Evolutionary conservation across 2,888 invertebrate species (phyloP).

Genomic region (Aleiodes leptofemur): DNA sequence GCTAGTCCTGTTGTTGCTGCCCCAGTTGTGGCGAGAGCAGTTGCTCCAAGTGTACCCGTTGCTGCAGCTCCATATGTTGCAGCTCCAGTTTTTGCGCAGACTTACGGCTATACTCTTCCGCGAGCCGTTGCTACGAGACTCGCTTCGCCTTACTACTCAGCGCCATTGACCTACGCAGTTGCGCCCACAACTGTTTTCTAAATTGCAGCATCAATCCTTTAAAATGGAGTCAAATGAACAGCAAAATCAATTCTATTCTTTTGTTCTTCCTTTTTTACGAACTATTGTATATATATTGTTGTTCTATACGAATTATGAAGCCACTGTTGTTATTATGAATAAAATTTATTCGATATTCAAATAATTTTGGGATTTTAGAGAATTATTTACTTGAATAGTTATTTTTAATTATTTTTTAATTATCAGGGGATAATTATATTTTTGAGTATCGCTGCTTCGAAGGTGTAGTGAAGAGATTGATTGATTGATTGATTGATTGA

Average conservation of each 20-base stretch:
- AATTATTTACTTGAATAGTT: no score
- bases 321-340: conserved; percentile 37
- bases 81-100: neutral
- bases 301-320: conserved; percentile 23
- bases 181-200: conserved; percentile 37
- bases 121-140: conserved; percentile 61
- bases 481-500: no score
- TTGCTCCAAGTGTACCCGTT: conserved; percentile 22
- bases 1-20: conserved; percentile 33
- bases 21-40: conserved; percentile 35
- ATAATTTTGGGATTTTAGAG: no score
- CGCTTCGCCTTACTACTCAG: conserved; percentile 52
- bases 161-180: conserved; percentile 44
- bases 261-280: conserved; percentile 12
- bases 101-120: conserved; percentile 10
- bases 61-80: conserved; percentile 16
- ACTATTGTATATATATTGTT: neutral
- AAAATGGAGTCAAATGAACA: neutral
- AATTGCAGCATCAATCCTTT: neutral
- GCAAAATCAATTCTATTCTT: conserved; percentile 2
- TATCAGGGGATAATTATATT: no score
- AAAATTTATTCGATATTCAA: conserved; percentile 26
- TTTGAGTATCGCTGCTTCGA: no score
- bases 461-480: no score
- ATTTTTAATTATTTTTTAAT: no score